Evolutionary conservation across 2,113 vertebrate species (phyloP), one percentile per base, ranked within the genome.

Genomic region (Gymnogyps californianus): DNA sequence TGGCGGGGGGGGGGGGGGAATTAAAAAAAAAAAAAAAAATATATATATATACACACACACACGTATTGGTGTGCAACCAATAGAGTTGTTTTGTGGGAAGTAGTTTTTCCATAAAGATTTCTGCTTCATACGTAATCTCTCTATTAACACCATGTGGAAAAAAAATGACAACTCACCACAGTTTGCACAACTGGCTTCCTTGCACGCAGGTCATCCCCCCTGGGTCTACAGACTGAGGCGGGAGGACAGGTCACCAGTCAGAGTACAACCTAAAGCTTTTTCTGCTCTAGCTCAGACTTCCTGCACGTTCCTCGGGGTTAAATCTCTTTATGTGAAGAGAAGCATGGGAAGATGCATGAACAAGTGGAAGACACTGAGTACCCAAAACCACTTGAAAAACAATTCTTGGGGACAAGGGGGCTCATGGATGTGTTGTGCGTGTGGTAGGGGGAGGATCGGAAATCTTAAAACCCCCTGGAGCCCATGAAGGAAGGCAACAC

Each of bases 351-450:
- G 11, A 65, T 10, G 3, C 16, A 62, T 4, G 14, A 71, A 40
- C 20, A n/a, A 69, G 42, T 14, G 6, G 47, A 78, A 83, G 40
- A 75, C 4, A 31, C 7, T 0, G 6, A 65, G 7, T 46, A 57
- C 28, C 11, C 47, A 57, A 51, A 87, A 42, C 2, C 9, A 34
- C 44, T 36, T 65, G 31, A 69, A 64, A 76, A 61, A 34, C 22
- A 31, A 5, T 29, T 52, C 18, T 11, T 25, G 18, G 22, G 54
- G 22, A 72, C 25, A 62, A 51, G 12, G 4, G 40, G 25, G 25
- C 34, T 52, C 18, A 20, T 4, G 15, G 32, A 25, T 25, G 16
- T 58, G 42, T 1, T 1, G 1, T 18, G 51, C 2, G 5, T 5
- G 13, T 36, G 31, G 55, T 4, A 38, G 28, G 9, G 17, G 28